phyloP scores from a whole-genome alignment of 2,888 invertebrate species.

The Masnerella sp. region DNA sequence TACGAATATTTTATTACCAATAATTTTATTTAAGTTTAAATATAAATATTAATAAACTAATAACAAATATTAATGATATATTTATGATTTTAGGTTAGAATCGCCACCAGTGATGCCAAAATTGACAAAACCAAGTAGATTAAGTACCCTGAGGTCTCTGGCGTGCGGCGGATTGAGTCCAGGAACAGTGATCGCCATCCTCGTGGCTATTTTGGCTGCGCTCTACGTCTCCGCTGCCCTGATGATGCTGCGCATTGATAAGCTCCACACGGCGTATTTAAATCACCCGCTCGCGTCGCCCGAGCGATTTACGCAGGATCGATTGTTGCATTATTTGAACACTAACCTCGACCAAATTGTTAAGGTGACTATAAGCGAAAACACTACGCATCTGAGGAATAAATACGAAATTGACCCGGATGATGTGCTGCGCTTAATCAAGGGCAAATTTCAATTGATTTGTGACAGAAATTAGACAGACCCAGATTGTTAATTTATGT shows the following conservation, averaged over 20 bases:
- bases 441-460: no score
- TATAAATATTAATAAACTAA: no score
- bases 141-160: conserved; percentile 44
- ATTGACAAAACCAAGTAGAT: conserved; percentile 51
- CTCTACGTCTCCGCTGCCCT: conserved; percentile 74
- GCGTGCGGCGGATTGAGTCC: conserved; percentile 62
- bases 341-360: conserved; percentile 89
- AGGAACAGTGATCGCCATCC: conserved; percentile 70
- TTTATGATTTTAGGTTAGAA: conserved; percentile 52
- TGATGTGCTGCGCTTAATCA: no score
- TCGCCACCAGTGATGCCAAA: conserved; percentile 56
- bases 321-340: conserved; percentile 79
- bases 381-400: no score
- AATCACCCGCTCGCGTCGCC: conserved; percentile 74
- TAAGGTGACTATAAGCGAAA: no score
- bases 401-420: no score
- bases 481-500: no score
- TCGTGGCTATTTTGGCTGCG: conserved; percentile 71
- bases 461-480: no score
- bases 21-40: no score
- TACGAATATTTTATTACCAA: no score
- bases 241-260: conserved; percentile 75
- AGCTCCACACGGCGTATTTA: conserved; percentile 73
- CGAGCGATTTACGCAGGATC: conserved; percentile 73
- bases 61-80: no score